Percentiles rank a stretch among this genome's conserved stretches.
Conservation (phyloP, 2,888 invertebrate genomes). For the Rotaria sp. region DNA sequence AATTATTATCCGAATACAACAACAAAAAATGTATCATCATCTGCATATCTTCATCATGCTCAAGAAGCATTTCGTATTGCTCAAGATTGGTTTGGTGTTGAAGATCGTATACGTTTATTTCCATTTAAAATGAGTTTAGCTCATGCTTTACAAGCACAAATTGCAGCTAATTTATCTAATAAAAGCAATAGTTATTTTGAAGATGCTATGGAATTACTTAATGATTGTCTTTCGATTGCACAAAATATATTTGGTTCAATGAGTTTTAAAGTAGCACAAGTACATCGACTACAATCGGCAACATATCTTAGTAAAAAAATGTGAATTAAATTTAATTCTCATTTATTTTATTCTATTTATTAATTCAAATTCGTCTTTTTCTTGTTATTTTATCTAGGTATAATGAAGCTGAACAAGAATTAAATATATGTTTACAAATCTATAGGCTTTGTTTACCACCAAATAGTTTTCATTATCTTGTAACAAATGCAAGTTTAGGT, state of each 20-base stretch:
- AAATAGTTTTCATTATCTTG: not conserved
- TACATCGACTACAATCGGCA: not conserved
- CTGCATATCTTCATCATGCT: not conserved
- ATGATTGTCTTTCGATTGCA: not conserved
- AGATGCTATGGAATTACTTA: not conserved
- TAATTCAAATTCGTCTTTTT: no score
- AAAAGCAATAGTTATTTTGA: not conserved
- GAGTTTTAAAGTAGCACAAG: conserved; percentile 1
- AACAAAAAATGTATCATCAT: no score
- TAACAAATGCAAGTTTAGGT: not conserved
- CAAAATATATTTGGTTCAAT: not conserved
- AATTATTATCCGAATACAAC: no score
- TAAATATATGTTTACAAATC: not conserved
- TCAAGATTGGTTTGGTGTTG: conserved; percentile 12
- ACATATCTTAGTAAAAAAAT: not conserved
- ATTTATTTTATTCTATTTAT: not conserved
- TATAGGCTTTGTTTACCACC: conserved; percentile 1
- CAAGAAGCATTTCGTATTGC: not conserved
- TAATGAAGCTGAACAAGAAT: not conserved
- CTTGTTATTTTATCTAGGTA: not conserved
- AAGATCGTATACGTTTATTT: not conserved
- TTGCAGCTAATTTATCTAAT: not conserved
- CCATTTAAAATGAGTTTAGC: conserved; percentile 10
- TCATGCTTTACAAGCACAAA: not conserved
- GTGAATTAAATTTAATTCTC: not conserved